Conservation (phyloP, 1,140 invertebrate genomes). For the Tetramorium simillimum region DNA sequence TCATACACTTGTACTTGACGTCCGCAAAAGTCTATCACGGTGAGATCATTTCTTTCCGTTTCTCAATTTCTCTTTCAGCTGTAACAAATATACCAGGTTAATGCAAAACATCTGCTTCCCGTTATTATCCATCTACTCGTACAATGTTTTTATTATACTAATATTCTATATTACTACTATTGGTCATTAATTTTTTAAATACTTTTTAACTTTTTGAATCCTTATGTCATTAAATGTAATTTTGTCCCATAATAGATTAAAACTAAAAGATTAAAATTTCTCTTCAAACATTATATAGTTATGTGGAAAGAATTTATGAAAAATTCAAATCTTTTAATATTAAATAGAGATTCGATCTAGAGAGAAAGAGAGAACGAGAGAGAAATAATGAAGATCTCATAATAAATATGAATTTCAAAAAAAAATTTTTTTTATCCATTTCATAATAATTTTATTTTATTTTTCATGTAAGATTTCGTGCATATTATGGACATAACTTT, state of each 20-base stretch:
- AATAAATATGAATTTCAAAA: background rate
- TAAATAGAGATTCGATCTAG: background rate
- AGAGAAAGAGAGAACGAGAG: background rate
- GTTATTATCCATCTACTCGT: background rate
- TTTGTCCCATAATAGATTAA: background rate
- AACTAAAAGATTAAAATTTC: background rate
- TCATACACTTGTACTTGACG: slow-evolving; percentile 30
- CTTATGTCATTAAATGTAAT: background rate
- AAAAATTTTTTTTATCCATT: background rate
- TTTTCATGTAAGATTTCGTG: background rate
- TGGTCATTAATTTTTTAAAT: background rate
- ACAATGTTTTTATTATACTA: background rate
- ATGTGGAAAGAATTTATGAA: background rate
- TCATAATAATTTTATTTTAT: background rate
- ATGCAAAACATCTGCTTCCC: background rate
- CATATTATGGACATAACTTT: background rate
- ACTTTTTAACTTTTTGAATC: background rate
- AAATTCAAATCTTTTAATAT: background rate
- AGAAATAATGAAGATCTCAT: background rate
- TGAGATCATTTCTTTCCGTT: slow-evolving; percentile 49
- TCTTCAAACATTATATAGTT: background rate
- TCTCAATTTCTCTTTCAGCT: background rate
- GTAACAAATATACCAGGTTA: slow-evolving; percentile 9
- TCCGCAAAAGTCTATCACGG: background rate
- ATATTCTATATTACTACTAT: background rate